Evolutionary conservation across 92 coral and sea anemone genomes (phyloP).

Genomic region (Phenganax stokvisi): DNA sequence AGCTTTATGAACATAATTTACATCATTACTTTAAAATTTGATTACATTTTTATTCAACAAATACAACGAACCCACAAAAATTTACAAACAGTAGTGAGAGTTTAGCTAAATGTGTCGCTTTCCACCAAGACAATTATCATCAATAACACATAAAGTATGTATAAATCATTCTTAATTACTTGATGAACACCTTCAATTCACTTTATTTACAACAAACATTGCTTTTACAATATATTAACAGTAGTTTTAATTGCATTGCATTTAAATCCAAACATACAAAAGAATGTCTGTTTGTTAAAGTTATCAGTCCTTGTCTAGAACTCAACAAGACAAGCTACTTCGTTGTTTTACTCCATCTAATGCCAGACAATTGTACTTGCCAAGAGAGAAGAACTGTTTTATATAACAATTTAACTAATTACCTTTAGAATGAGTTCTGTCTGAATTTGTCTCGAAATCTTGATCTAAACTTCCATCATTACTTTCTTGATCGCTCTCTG

Average conservation of each 20-base stretch:
- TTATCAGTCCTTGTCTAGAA: too few relatives aligned
- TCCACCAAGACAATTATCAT: not conserved
- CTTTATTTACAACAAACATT: not conserved
- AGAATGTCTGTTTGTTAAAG: too few relatives aligned
- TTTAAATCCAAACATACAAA: too few relatives aligned
- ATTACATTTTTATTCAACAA: not conserved
- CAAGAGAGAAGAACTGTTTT: not conserved
- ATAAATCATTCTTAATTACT: not conserved
- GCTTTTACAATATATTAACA: not conserved
- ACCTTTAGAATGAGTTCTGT: constrained; percentile 24
- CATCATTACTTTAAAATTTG: not conserved
- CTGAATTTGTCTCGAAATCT: not conserved
- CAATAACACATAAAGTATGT: too few relatives aligned
- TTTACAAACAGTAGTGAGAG: constrained; percentile 21
- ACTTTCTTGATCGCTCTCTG: constrained; percentile 19
- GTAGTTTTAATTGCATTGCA: not conserved
- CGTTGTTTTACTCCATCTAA: too few relatives aligned
- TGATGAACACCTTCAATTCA: not conserved
- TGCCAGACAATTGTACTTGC: not conserved
- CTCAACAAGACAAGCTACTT: too few relatives aligned
- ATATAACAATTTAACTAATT: not conserved
- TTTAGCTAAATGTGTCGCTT: constrained; percentile 1
- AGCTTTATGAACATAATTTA: not conserved
- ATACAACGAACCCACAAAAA: not conserved
- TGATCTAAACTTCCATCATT: constrained; percentile 6